Evolutionary conservation across 1,140 invertebrate genomes (phyloP), one percentile per base, ranked within the genome.

Genomic region (Lasaia peninsularis): DNA sequence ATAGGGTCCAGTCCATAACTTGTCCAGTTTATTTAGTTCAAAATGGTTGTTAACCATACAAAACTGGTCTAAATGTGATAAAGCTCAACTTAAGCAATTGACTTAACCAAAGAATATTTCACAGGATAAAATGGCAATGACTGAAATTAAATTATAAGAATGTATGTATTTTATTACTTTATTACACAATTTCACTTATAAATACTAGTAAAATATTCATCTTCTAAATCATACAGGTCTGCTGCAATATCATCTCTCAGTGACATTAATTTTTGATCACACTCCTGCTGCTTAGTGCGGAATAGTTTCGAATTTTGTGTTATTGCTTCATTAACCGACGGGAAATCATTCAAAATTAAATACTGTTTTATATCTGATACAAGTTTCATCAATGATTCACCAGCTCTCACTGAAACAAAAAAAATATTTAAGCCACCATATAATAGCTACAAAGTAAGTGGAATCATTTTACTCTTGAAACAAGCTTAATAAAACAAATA

Each of bases 291-390:
- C 76, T 96, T 96, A 0, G 94, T 93, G 58, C 96, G 92, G 77
- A 97, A 98, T 16, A 97, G 75, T 79, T 96, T 96, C 2, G 96
- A 97, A 71, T 98, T 98, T 71, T 96, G 94, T 9, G 94, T 93
- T 60, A 99, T 98, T 0, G 97, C 96, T 80, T 99, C 97, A 88
- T 99, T 99, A 0, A 99, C 96, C 0, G 97, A 98, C 28, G 97
- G 96, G 77, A 99, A 99, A 84, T 99, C 98, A 88, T 99, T 99
- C 9, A 99, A 91, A 64, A 99, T 98, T 14, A 99, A 89, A 80
- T 98, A 99, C 72, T 99, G 97, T 78, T 99, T 99, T 11, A 99
- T 96, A 80, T 99, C 97, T 0, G 97, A 97, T 3, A 99, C 96
- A 3, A 99, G 89, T 88, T 99, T 98, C 95, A 98, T 98, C 10